Base-by-base conservation (phyloP, 2,113 vertebrate genomes). In the Colossoma macropomum region DNA sequence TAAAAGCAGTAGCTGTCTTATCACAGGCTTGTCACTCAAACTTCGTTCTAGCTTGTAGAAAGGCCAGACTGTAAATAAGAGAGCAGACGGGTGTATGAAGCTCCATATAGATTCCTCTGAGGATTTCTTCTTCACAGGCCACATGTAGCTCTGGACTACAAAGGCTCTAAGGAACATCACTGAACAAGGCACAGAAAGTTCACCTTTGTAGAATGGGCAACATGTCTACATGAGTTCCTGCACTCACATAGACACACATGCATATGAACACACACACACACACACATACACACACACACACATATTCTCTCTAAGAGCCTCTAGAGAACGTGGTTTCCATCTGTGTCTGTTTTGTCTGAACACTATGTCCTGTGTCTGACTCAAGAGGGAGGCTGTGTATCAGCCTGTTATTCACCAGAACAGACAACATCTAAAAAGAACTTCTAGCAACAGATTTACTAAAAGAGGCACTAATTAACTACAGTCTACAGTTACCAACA, bases 291-390 rank as follows among this genome's bases (percentile, higher is more conserved):
- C 10, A 45, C 41, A 9, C 41, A 45, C 41, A 45, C 41, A 45
- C 41, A 45, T 9, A 45, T 11, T 8, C 10, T 8, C 41, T 45
- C 41, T 45, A 9, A 23, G 21, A 25, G 27, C 21, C 32, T 41
- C 30, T 21, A 48, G 59, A 72, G 62, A 45, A 60, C 17, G n/a
- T 80, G 32, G 17, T 32, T 68, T 54, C 21, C 27, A 50, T 4
- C 25, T 12, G 30, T 38, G 34, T 73, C 34, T 62, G 56, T 66
- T 73, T 52, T 9, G 62, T 81, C 80, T 65, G 65, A 74, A 75
- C 69, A 48, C 21, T 28, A 21, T 65, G 59, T 74, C 54, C 27
- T 32, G 56, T 63, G 63, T 50, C 70, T 71, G 23, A 73, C 79
- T 73, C 27, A 65, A 75, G 68, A 56, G 77, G 13, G 28, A 38